These are phyloP conservation scores for Drymodes brunneopygia DNA, from an alignment of 2,113 vertebrate genomes.

Conservation along the genomic window DNA sequence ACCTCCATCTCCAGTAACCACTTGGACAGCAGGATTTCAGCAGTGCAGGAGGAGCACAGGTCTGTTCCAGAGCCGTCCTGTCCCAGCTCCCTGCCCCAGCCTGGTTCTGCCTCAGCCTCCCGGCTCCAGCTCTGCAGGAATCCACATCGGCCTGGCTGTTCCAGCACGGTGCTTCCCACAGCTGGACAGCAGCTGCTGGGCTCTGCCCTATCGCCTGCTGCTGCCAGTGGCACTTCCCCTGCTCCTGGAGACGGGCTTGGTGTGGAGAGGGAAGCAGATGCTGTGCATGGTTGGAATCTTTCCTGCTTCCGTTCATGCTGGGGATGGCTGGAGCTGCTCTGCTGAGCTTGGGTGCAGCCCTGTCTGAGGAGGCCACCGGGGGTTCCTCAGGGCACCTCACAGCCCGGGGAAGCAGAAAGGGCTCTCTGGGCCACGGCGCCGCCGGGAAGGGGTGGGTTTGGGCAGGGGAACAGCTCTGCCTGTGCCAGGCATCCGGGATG, in stretches of 20 bases:
- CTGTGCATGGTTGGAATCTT: neutral
- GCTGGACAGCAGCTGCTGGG: neutral
- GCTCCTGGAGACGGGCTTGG: neutral
- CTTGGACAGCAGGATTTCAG: neutral
- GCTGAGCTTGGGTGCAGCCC: neutral
- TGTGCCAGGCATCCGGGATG: neutral
- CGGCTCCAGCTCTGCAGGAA: rapidly evolving
- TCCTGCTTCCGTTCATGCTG: rapidly evolving
- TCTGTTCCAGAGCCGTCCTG: neutral
- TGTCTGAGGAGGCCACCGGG: neutral
- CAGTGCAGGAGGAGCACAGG: neutral
- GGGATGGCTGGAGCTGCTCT: neutral
- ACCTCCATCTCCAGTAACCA: neutral
- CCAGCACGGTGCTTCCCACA: neutral
- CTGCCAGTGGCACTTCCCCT: neutral
- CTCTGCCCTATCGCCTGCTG: neutral
- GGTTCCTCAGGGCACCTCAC: neutral
- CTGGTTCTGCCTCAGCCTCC: neutral
- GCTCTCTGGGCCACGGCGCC: rapidly evolving
- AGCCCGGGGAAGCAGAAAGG: rapidly evolving
- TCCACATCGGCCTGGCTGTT: rapidly evolving
- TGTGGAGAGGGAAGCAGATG: neutral
- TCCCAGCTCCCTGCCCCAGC: neutral
- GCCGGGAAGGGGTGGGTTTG: neutral
- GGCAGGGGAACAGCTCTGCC: neutral